Conservation (phyloP, 2,888 invertebrate species). For the Microctonus aethiopoides region DNA sequence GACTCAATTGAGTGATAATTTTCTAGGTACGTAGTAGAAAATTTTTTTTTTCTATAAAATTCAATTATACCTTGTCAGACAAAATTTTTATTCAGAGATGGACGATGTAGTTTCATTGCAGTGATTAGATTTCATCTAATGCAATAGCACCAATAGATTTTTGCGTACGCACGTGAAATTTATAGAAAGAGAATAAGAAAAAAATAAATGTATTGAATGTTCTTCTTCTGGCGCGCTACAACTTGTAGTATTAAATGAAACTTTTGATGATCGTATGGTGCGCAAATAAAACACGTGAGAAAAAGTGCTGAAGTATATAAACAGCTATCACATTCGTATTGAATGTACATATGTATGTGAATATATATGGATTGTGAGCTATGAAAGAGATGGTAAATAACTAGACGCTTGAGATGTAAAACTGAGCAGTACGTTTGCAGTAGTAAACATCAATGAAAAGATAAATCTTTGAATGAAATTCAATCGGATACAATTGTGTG, state of each 20-base stretch:
- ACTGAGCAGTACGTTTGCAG: not conserved
- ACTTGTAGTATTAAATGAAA: not conserved
- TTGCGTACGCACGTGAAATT: not conserved
- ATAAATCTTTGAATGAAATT: not conserved
- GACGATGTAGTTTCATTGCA: not conserved
- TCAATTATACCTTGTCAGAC: not conserved
- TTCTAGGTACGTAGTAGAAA: not conserved
- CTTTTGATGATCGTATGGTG: not conserved
- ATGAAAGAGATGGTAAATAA: not conserved
- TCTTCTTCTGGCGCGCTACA: not conserved
- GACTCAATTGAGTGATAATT: constrained; percentile 17
- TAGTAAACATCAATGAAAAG: not conserved
- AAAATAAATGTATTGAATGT: not conserved
- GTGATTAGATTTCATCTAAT: not conserved
- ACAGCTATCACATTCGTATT: constrained; percentile 9
- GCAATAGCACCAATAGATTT: not conserved
- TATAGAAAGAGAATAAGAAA: not conserved
- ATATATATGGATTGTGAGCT: not conserved
- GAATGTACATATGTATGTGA: not conserved
- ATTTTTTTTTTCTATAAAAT: constrained; percentile 3
- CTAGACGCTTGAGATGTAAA: not conserved
- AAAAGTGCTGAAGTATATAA: constrained; percentile 12
- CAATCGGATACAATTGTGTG: not conserved
- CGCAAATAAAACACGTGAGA: not conserved
- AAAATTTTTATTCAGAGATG: not conserved